Evolutionary conservation across 2,888 invertebrate genomes (phyloP), one percentile per base, ranked within the genome.

Genomic region (Bugulina stolonifera): DNA sequence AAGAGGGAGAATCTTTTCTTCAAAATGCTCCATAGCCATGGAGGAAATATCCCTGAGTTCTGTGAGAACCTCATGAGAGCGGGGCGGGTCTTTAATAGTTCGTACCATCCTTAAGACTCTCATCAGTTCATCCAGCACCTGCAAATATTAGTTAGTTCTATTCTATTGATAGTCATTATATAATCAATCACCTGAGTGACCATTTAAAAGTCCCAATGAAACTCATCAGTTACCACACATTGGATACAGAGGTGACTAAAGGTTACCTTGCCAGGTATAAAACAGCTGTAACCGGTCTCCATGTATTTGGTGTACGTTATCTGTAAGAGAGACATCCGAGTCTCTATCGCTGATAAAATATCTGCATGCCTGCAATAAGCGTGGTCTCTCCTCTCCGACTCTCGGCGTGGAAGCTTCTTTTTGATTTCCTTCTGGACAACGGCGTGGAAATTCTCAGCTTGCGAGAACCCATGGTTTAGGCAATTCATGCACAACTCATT

Each of bases 11-110:
- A 95, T 92, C 81, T 92, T 91, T 79, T 95, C 94, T 81, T 95
- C 94, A 81, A 95, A 95, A 83, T 95, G 93, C 80, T 95, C 95
- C 87, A 95, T 94, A 0, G 95, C 94, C 93, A 93, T 93, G 74
- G 93, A 93, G 52, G 94, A 94, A 75, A 95, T 92, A 78, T 95
- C 95, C 0, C 95, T 86, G 5, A 95, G 81, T 81, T 95, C 95
- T 81, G 93, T 93, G 0, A 95, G 84, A 14, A 92, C 89, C 80
- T 93, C 93, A 80, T 92, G 92, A 0, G 93, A 90, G 0, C 92
- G 87, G 2, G 90, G 88, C 0, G 91, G 91, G 71, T 79, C 78
- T 3, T 87, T 87, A 71, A 88, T 87, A 0, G 87, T 87, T 77
- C 91, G 89, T 25, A 94, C 89, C 55, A 91, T 85, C 22, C 85